These are phyloP conservation scores for Ormia ochracea DNA, from an alignment of 2,888 invertebrate genomes.

Conservation along the genomic window DNA sequence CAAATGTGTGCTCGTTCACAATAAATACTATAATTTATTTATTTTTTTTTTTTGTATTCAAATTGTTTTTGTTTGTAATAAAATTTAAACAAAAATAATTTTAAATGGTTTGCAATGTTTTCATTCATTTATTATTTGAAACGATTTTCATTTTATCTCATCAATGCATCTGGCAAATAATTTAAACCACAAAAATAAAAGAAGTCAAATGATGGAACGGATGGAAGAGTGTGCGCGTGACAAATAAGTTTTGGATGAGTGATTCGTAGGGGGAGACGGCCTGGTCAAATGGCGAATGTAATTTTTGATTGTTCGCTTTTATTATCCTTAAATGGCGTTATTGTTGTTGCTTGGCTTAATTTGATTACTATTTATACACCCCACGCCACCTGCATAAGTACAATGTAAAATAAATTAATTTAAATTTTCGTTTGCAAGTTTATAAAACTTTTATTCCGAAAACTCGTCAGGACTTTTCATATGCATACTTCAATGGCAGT, in stretches of 20 bases:
- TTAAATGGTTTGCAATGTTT: not conserved
- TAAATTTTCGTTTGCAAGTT: not conserved
- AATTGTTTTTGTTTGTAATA: not conserved
- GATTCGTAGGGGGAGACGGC: not conserved
- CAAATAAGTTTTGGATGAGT: too few relatives aligned
- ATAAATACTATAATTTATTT: conserved; percentile 22
- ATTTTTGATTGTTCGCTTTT: not conserved
- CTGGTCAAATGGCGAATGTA: not conserved
- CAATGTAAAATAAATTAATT: not conserved
- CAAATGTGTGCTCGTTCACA: not conserved
- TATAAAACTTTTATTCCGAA: too few relatives aligned
- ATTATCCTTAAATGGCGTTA: too few relatives aligned
- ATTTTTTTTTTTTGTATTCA: not conserved
- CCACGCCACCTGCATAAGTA: not conserved
- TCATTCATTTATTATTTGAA: conserved; percentile 17
- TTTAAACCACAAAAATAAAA: conserved; percentile 50
- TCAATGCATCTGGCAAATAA: conserved; percentile 67
- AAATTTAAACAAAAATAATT: not conserved
- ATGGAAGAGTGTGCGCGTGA: not conserved
- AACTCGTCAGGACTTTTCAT: too few relatives aligned
- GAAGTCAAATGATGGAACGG: not conserved
- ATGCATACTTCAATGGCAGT: too few relatives aligned
- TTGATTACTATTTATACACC: not conserved
- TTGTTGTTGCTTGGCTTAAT: conserved; percentile 52
- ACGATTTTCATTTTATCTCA: conserved; percentile 62